phyloP scores from a whole-genome alignment of 2,113 vertebrate genomes.

The Toxotes chatareus region DNA sequence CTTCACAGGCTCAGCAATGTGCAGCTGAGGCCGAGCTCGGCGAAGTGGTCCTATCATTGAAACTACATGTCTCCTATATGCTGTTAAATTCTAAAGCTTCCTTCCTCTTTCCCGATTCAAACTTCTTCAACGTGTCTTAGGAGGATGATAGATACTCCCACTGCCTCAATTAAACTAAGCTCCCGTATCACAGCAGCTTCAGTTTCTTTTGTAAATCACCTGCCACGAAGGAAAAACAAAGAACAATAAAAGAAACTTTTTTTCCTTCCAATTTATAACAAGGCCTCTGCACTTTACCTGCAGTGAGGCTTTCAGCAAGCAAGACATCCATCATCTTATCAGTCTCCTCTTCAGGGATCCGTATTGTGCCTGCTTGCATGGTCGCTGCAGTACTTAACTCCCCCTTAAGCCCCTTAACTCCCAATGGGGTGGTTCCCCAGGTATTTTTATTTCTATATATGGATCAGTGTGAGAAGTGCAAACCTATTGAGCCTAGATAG shows the following conservation, averaged over 20 bases:
- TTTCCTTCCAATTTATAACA: not conserved
- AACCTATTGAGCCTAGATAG: not conserved
- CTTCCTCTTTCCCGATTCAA: not conserved
- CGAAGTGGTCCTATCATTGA: not conserved
- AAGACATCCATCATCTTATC: slow-evolving; percentile 25
- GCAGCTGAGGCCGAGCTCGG: not conserved
- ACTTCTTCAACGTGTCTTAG: not conserved
- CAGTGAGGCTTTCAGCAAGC: slow-evolving; percentile 11
- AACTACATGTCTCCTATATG: not conserved
- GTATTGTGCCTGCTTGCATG: not conserved
- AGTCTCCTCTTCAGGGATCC: not conserved
- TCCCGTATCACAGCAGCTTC: not conserved
- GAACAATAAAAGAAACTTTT: slow-evolving; percentile 13
- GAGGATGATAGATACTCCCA: not conserved
- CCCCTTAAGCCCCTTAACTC: not conserved
- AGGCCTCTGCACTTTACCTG: not conserved
- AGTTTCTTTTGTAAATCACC: slow-evolving; percentile 32
- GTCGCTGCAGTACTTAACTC: not conserved
- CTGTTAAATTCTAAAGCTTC: slow-evolving; percentile 24
- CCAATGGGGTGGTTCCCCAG: not conserved
- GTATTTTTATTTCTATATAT: not conserved
- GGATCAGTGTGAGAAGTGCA: not conserved
- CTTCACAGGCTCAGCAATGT: not conserved
- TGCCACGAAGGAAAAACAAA: slow-evolving; percentile 5
- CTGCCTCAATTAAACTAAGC: slow-evolving; percentile 17